phyloP scores from a whole-genome alignment of 2,797 vertebrate genomes.

The Podargus strigoides region DNA sequence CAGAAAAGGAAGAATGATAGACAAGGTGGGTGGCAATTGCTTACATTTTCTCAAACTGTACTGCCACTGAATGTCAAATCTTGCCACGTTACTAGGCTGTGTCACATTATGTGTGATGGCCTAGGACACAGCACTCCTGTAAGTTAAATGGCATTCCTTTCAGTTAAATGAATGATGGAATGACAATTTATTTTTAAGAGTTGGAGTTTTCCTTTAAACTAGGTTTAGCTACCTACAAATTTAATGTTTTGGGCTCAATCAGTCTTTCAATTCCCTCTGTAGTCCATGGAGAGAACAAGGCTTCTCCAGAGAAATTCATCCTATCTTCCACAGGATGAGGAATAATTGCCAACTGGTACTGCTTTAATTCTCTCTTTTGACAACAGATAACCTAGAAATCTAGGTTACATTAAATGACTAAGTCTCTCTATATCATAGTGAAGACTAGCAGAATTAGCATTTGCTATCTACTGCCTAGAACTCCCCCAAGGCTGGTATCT shows the following conservation, averaged over 20 bases:
- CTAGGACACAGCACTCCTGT: not conserved
- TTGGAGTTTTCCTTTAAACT: not conserved
- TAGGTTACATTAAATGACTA: not conserved
- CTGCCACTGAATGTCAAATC: not conserved
- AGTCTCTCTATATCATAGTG: not conserved
- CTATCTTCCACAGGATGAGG: not conserved
- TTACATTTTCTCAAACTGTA: not conserved
- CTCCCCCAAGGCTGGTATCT: not conserved
- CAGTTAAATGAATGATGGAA: not conserved
- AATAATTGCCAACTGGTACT: not conserved
- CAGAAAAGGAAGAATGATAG: slow-evolving; percentile 9
- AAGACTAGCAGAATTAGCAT: not conserved
- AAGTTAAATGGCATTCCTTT: not conserved
- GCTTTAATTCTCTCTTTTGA: not conserved
- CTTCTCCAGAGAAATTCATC: not conserved
- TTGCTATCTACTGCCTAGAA: not conserved
- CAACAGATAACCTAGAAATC: not conserved
- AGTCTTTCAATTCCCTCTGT: not conserved
- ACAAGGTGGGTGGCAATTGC: slow-evolving; percentile 38
- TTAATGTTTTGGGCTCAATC: not conserved
- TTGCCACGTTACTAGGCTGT: not conserved
- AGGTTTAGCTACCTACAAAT: not conserved
- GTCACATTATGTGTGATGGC: not conserved
- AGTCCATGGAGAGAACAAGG: not conserved
- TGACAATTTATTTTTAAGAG: not conserved